Percentiles rank a stretch among this genome's conserved stretches.
Conservation (phyloP, 2,888 invertebrate genomes). For the Dasypogon diadema region DNA sequence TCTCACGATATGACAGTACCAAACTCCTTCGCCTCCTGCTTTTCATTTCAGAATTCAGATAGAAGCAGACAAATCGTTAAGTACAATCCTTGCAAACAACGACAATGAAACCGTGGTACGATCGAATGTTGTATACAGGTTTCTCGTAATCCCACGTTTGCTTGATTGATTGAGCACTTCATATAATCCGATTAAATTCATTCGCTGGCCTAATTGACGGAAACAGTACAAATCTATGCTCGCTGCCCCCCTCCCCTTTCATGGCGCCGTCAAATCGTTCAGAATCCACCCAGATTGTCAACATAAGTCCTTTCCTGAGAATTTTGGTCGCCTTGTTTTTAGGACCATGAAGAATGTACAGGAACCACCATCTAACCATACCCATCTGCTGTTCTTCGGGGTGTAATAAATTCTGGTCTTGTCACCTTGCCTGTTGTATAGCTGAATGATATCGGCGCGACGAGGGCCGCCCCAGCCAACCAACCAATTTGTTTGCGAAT, state of each 20-base stretch:
- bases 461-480: background rate
- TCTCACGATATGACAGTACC: background rate
- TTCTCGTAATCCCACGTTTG: background rate
- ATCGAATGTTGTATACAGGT: background rate
- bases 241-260: background rate
- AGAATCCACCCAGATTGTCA: constrained; percentile 24
- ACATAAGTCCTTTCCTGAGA: constrained; percentile 11
- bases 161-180: constrained; percentile 14
- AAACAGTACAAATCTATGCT: background rate
- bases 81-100: background rate
- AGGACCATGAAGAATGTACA: background rate
- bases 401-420: background rate
- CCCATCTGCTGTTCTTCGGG: background rate
- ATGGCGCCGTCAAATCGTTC: background rate
- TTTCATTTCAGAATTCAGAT: background rate
- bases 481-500: constrained; percentile 44
- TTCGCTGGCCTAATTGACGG: background rate
- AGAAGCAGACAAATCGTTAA: background rate
- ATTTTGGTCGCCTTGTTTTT: constrained; percentile 16
- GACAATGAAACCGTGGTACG: background rate
- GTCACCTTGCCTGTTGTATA: constrained; percentile 1
- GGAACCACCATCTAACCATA: background rate
- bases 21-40: background rate
- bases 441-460: background rate
- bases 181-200: constrained; percentile 27